Conservation (phyloP, 1,140 invertebrate species). For the Drosophila bocki region DNA sequence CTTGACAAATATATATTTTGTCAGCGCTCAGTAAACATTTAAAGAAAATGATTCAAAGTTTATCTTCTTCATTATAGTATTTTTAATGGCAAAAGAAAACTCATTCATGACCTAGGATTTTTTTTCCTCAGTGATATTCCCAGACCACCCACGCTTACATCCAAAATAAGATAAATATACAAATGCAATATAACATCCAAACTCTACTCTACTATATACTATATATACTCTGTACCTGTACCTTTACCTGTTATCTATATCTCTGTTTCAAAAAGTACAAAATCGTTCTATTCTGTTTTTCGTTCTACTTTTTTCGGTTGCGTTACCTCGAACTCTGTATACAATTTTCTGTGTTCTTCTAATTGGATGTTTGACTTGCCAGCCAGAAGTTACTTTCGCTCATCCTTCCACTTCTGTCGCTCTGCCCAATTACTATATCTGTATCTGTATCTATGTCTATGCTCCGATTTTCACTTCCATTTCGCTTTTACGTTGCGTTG, state of each 20-base stretch:
- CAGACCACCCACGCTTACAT: constrained; percentile 58
- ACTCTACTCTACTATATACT: constrained; percentile 68
- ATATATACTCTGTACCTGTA: constrained; percentile 44
- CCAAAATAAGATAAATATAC: constrained; percentile 47
- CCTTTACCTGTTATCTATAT: constrained; percentile 43
- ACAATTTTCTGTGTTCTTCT: constrained; percentile 72
- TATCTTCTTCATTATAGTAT: too few species aligned
- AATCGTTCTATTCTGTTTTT: constrained; percentile 60
- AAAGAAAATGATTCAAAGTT: not conserved
- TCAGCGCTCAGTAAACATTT: not conserved
- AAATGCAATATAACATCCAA: constrained; percentile 68
- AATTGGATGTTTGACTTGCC: constrained; percentile 82
- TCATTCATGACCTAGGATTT: not conserved
- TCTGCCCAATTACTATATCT: constrained; percentile 42
- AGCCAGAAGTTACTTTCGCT: constrained; percentile 67
- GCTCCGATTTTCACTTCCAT: constrained; percentile 48
- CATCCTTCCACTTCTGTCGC: constrained; percentile 44
- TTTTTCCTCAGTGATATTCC: constrained; percentile 15
- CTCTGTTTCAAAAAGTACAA: constrained; percentile 37
- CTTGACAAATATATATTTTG: not conserved
- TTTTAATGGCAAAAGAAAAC: not conserved
- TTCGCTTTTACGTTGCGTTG: constrained; percentile 59
- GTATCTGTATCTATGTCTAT: constrained; percentile 31
- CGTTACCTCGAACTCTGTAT: constrained; percentile 63
- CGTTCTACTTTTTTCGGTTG: constrained; percentile 29